A percentile compares a stretch with the other conserved stretches of the same genome.
Conservation (phyloP, 2,113 vertebrate species). For the Callipepla californica region DNA sequence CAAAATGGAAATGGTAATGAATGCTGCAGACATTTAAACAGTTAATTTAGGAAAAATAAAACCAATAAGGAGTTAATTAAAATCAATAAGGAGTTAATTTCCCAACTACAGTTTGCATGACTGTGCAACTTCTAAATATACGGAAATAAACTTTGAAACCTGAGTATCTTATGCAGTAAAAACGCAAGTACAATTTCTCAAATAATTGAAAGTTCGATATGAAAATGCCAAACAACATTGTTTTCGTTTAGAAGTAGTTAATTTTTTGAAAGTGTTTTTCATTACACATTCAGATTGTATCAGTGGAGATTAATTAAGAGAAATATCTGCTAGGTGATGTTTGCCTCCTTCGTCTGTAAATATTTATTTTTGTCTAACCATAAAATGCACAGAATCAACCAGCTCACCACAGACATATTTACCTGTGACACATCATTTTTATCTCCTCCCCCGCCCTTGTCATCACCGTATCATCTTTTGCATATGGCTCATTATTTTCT, state of each 20-base stretch:
- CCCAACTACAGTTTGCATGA: background rate
- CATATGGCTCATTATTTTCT: background rate
- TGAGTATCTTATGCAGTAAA: background rate
- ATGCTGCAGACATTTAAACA: background rate
- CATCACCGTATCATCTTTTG: background rate
- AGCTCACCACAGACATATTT: background rate
- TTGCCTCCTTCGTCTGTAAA: background rate
- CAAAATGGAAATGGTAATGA: background rate
- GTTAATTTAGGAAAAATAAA: background rate
- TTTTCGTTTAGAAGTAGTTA: background rate
- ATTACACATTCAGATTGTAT: background rate
- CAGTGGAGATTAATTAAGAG: background rate
- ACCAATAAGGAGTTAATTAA: background rate
- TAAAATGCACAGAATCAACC: background rate
- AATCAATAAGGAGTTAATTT: background rate
- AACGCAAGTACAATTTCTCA: background rate
- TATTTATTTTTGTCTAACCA: background rate
- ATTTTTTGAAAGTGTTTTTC: background rate
- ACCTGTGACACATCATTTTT: background rate
- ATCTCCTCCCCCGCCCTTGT: background rate
- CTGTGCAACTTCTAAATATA: background rate
- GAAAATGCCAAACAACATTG: background rate
- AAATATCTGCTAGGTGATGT: background rate
- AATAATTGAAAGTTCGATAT: background rate
- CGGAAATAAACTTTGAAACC: too few species aligned